phyloP scores from a whole-genome alignment of 37 sponge, comb jelly and placozoan species.

The Aplysina aerophoba region DNA sequence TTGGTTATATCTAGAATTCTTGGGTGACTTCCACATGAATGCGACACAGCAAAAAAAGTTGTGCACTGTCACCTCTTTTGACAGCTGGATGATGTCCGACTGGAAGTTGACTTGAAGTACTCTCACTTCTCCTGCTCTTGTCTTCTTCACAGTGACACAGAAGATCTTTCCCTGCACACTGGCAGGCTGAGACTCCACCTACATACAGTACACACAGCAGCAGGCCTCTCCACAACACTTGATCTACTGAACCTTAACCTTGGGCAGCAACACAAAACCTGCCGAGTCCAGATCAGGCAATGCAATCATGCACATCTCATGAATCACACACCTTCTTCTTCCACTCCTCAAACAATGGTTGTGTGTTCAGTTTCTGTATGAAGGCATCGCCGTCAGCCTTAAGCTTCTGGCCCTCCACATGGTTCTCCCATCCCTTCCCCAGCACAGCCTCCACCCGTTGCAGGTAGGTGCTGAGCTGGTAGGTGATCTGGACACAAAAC shows the following conservation, averaged over 20 bases:
- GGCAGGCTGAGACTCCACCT: constrained; percentile 73
- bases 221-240: background rate
- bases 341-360: constrained; percentile 84
- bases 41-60: background rate
- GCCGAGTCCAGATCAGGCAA: too few relatives aligned
- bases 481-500: constrained; percentile 73
- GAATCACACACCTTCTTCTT: constrained; percentile 30
- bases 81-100: constrained; percentile 91
- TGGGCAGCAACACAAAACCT: background rate
- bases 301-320: background rate
- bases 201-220: constrained; percentile 5
- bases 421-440: constrained; percentile 91
- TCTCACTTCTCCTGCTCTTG: constrained; percentile 69
- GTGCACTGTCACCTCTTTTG: constrained; percentile 81
- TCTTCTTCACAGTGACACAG: constrained; percentile 65
- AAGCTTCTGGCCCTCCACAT: constrained; percentile 94
- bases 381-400: constrained; percentile 96
- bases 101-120: constrained; percentile 91
- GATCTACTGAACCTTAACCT: too few relatives aligned
- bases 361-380: constrained; percentile 92
- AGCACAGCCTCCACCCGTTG: constrained; percentile 94
- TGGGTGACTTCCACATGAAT: too few relatives aligned
- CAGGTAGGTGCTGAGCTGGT: constrained; percentile 89
- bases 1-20: too few relatives aligned
- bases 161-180: constrained; percentile 86